These are phyloP conservation scores for Zaprionus taronus DNA, from an alignment of 1,140 invertebrate species.

Conservation along the genomic window DNA sequence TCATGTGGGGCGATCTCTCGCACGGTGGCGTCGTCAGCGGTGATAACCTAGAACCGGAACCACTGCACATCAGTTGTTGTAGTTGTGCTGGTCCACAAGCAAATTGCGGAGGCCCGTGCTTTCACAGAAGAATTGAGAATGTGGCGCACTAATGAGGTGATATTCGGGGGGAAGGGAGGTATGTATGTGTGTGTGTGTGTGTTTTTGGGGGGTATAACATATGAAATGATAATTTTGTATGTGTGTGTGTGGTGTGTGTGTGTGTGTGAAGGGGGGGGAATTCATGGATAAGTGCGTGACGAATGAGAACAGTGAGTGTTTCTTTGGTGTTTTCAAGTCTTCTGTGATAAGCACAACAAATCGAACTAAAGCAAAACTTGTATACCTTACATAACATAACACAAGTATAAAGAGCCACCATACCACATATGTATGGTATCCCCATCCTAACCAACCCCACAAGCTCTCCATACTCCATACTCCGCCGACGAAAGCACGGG, in stretches of 20 bases:
- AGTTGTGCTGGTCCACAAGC: slow-evolving; percentile 78
- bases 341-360: slow-evolving; percentile 84
- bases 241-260: slow-evolving; percentile 12
- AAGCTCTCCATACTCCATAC: slow-evolving; percentile 79
- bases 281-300: slow-evolving; percentile 73
- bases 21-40: slow-evolving; percentile 94
- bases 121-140: slow-evolving; percentile 85
- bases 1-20: slow-evolving; percentile 94
- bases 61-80: slow-evolving; percentile 84
- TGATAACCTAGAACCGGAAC: slow-evolving; percentile 89
- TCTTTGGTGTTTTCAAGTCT: slow-evolving; percentile 84
- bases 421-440: slow-evolving; percentile 27
- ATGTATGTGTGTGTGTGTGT: slow-evolving; percentile 19
- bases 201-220: slow-evolving; percentile 10
- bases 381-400: slow-evolving; percentile 60
- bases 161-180: slow-evolving; percentile 32
- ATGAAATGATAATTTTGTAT: slow-evolving; percentile 4
- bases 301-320: slow-evolving; percentile 78
- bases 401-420: slow-evolving; percentile 37
- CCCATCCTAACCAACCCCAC: slow-evolving; percentile 58
- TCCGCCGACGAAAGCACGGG: slow-evolving; percentile 84
- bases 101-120: slow-evolving; percentile 82
- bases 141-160: slow-evolving; percentile 82
- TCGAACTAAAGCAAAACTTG: slow-evolving; percentile 74
- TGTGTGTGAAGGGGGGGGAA: slow-evolving; percentile 28